These are phyloP conservation scores for Amphiprion percula DNA, from an alignment of 2,113 vertebrate species.

Conservation along the genomic window DNA sequence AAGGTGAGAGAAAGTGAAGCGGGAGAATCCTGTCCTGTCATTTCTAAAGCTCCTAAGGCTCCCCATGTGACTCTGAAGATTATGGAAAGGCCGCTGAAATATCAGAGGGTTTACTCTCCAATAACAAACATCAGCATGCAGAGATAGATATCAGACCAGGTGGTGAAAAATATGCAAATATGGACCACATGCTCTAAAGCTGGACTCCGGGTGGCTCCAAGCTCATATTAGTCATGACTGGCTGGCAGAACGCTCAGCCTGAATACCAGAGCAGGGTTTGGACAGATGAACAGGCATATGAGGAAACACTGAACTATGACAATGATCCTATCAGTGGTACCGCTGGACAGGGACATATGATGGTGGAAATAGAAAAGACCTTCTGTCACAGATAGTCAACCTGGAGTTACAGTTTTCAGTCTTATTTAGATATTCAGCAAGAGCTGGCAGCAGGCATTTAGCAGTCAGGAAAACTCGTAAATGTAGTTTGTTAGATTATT, in stretches of 20 bases:
- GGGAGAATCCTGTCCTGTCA: conserved; percentile 37
- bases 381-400: background rate
- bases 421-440: background rate
- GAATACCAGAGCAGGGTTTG: conserved; percentile 34
- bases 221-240: conserved; percentile 55
- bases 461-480: conserved; percentile 11
- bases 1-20: background rate
- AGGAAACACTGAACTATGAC: conserved; percentile 20
- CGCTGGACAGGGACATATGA: conserved; percentile 15
- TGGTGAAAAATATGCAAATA: conserved; percentile 58
- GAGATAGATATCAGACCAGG: conserved; percentile 54
- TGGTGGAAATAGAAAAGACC: background rate
- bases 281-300: conserved; percentile 43
- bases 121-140: conserved; percentile 69
- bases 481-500: background rate
- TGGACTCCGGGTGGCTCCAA: conserved; percentile 30
- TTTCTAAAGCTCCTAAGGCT: conserved; percentile 42
- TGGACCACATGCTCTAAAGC: conserved; percentile 31
- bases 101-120: conserved; percentile 70
- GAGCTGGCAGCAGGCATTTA: background rate
- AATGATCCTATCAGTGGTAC: conserved; percentile 10
- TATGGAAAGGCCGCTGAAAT: conserved; percentile 76
- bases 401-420: background rate
- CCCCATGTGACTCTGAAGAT: conserved; percentile 66
- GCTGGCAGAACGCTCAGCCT: conserved; percentile 15